Base-by-base conservation (phyloP, 2,888 invertebrate species). In the Eupelmus urozonus region DNA sequence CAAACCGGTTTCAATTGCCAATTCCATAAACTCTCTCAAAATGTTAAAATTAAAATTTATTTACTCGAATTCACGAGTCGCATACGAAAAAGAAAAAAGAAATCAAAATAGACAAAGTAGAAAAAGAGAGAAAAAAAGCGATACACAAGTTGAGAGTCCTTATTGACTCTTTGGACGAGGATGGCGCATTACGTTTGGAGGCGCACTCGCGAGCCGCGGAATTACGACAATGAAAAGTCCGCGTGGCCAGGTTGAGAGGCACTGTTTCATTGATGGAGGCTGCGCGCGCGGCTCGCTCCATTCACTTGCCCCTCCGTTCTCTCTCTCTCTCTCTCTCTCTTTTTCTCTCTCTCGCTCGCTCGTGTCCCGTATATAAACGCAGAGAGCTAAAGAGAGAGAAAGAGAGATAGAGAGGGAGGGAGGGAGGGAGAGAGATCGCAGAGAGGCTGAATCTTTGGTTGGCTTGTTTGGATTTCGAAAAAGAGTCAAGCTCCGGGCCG, bases 231-330 rank as follows among this genome's bases (percentile, higher is more conserved):
- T 59, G 76, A 40, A 70, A 70, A 63, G 60, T 40, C 9, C 3
- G 72, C 27, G 45, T 55, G 29, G 76, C 27, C 49, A 45, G 65
- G 78, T 83, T 87, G 87, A 87, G 86, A 84, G 83, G 82, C 87
- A 73, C 88, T 87, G 87, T 74, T 88, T 89, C 89, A 88, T 89
- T 89, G 87, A 89, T 86, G 85, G 86, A 87, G 85, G 85, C 86
- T 85, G 86, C 82, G 84, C 84, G 34, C 34, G 34, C 34, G 34
- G 5, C 76, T 73, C 16, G 74, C 78, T 83, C 83, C 83, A 83
- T 83, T 84, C 84, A 82, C 82, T 80, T 81, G 80, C 80, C 82
- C 77, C 82, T 80, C 79, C 20, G 62, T 60, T 59, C 73, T 63
- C 25, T 49, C 69, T 66, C 74, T 65, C 60, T 25, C 55, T 65